phyloP scores from a whole-genome alignment of 2,888 invertebrate genomes.

The Eilema caniola region DNA sequence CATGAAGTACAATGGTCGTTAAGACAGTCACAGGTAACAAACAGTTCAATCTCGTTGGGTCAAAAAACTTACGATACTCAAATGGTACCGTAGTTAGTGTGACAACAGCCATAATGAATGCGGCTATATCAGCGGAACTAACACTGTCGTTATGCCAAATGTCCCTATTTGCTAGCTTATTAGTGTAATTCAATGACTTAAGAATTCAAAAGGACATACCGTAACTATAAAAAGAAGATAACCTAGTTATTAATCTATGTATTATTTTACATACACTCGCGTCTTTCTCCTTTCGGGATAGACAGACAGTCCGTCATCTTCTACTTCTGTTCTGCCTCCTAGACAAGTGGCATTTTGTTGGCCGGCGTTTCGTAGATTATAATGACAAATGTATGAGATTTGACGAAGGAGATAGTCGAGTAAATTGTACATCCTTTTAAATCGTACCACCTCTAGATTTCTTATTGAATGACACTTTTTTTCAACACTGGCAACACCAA shows the following conservation, averaged over 20 bases:
- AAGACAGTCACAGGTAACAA: neutral
- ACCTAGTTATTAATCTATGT: neutral
- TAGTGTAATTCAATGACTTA: conserved; percentile 13
- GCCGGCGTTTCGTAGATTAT: too few species aligned
- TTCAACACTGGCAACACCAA: too few species aligned
- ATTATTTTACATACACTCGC: neutral
- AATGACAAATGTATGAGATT: too few species aligned
- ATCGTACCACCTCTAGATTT: too few species aligned
- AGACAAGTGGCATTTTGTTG: too few species aligned
- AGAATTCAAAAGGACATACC: conserved; percentile 5
- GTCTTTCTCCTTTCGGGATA: neutral
- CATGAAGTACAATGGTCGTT: neutral
- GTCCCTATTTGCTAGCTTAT: conserved; percentile 10
- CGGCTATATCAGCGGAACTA: conserved; percentile 10
- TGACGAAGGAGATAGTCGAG: too few species aligned
- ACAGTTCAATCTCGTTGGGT: conserved; percentile 1
- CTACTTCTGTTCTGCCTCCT: too few species aligned
- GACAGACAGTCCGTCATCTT: neutral
- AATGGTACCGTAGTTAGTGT: conserved; percentile 5
- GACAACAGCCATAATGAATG: conserved; percentile 8
- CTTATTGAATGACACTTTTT: too few species aligned
- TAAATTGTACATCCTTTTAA: too few species aligned
- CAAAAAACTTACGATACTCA: conserved; percentile 11
- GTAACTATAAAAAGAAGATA: neutral
- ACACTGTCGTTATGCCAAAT: conserved; percentile 13